phyloP scores from a whole-genome alignment of 2,888 invertebrate genomes.

The Leptarthrus brevirostris region DNA sequence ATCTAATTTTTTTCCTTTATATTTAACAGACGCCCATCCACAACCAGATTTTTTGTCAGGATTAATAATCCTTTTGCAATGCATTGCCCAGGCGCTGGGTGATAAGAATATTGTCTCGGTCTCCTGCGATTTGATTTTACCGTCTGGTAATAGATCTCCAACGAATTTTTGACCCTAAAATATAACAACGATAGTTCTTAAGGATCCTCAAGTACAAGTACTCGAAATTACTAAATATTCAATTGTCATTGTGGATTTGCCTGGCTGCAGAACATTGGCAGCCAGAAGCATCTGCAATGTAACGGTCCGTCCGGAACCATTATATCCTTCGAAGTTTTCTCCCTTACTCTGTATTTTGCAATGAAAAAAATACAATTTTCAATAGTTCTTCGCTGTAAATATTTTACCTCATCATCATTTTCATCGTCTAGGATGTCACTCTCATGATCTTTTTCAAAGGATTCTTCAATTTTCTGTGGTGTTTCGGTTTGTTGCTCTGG shows the following conservation, averaged over 20 bases:
- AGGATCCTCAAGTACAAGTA: conserved; percentile 22
- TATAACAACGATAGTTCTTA: conserved; percentile 51
- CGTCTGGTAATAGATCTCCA: conserved; percentile 85
- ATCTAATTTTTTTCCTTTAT: conserved; percentile 87
- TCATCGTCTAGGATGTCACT: conserved; percentile 71
- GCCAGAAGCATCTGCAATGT: conserved; percentile 87
- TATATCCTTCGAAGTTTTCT: conserved; percentile 65
- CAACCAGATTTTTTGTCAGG: conserved; percentile 92
- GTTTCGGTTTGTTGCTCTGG: conserved; percentile 47
- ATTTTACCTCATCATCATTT: conserved; percentile 69
- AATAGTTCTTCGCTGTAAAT: conserved; percentile 26
- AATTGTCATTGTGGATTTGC: conserved; percentile 86
- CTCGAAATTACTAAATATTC: conserved; percentile 80
- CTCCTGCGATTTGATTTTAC: conserved; percentile 89
- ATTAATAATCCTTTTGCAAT: conserved; percentile 90
- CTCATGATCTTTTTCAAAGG: conserved; percentile 68
- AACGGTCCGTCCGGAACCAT: conserved; percentile 74
- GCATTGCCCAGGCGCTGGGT: conserved; percentile 93
- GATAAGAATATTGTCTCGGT: conserved; percentile 88
- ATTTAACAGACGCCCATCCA: conserved; percentile 93
- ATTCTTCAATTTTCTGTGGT: conserved; percentile 52
- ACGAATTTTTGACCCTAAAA: conserved; percentile 87
- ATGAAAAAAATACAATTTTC: conserved; percentile 34
- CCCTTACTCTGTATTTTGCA: conserved; percentile 57
- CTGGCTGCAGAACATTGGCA: conserved; percentile 86